Evolutionary conservation across 2,797 vertebrate genomes (phyloP), one percentile per base, ranked within the genome.

Genomic region (Macrochelys suwanniensis): DNA sequence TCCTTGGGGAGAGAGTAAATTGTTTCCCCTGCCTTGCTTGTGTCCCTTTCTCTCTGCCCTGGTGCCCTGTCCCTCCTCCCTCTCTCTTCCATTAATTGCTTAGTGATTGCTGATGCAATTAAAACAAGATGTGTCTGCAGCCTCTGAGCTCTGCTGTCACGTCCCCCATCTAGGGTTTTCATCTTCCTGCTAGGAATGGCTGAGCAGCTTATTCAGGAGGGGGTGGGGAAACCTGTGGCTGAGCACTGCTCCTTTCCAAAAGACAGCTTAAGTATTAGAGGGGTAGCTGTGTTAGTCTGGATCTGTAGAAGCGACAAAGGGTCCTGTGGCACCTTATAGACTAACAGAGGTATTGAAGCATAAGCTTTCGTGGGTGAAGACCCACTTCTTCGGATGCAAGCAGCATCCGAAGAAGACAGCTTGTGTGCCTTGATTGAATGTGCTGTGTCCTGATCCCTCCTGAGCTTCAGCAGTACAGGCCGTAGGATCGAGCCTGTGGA

Each of bases 101-200:
- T 94, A 90, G 96, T 5, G 83, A 65, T 97, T 97, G 94, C 97
- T 97, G 95, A 97, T 97, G 97, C 94, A 98, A 97, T 98, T 97
- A 96, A 96, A 96, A 82, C 5, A 45, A 96, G 59, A 94, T 96
- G 57, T 97, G 89, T 97, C 93, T 96, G 91, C 92, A 97, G 92
- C 78, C 42, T 78, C 26, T 83, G 80, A 1, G 1, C 92, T 97
- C 92, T 88, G 79, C 90, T 92, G 90, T 93, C 16, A 19, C 50
- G 33, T 89, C 25, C 19, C 2, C 95, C 82, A 89, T 94, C 85
- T 0, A 5, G 74, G 87, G 80, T 94, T 88, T 90, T 97, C 92
- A 77, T 94, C 74, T 88, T 96, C 65, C 84, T 96, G 88, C 7
- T 90, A 90, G 92, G 89, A 92, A 89, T 95, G 95, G 50, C 53